Conservation (phyloP, 2,797 vertebrate genomes). For the Allenopithecus nigroviridis region DNA sequence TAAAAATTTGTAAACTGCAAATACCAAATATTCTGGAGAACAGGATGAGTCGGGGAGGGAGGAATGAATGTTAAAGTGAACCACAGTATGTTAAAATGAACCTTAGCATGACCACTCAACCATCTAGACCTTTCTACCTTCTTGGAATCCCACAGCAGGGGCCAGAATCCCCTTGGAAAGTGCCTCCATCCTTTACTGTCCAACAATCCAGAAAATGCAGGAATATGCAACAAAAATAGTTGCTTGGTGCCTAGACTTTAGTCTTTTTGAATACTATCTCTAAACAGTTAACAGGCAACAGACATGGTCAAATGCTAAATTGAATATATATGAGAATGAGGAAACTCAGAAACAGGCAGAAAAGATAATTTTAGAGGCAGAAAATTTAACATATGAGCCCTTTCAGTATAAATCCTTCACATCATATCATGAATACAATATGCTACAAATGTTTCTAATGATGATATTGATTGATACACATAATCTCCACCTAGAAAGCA, state of each 20-base stretch:
- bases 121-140: neutral
- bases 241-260: neutral
- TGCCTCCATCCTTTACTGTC: neutral
- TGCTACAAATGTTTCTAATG: conserved; percentile 3
- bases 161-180: neutral
- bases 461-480: neutral
- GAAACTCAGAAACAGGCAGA: neutral
- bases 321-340: neutral
- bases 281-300: neutral
- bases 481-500: neutral
- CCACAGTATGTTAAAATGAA: neutral
- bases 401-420: conserved; percentile 36
- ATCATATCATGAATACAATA: neutral
- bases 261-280: neutral
- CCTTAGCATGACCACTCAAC: neutral
- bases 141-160: neutral
- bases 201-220: neutral
- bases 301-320: neutral
- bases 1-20: conserved; percentile 18
- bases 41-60: neutral
- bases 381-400: neutral
- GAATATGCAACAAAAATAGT: neutral
- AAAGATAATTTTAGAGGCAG: neutral
- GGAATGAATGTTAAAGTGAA: neutral
- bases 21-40: conserved; percentile 25